Base-by-base conservation (phyloP, 2,888 invertebrate species). In the Operophtera brumata region DNA sequence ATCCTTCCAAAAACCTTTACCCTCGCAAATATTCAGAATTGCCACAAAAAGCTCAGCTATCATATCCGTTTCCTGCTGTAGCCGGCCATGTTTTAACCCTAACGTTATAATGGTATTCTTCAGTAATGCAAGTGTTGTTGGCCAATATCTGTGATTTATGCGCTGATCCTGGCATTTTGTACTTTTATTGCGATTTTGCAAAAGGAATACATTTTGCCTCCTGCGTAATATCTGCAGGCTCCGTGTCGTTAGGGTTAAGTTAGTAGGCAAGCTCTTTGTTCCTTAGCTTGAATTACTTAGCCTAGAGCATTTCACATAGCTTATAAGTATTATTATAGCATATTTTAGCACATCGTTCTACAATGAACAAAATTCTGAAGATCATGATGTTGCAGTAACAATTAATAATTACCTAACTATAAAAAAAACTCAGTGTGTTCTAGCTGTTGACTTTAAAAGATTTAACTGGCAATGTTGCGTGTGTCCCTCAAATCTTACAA, bases 21-120 rank as follows among this genome's bases (percentile, higher is more conserved):
- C 40, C 40, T 47, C 46, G 52, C 50, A 69, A 72, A 74, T 71
- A 69, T 73, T 64, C 65, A 62, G 67, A 75, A 70, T 68, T 52
- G 56, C 61, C 69, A 63, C 71, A 73, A 71, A 73, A 73, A 73
- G 74, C 69, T 66, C 71, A 71, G 75, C 75, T 77, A 76, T 77
- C 74, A 77, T 72, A 74, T 76, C 75, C 73, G 71, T 49, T 77
- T 78, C 77, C 78, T 69, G 69, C 50, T 71, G 73, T 76, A 75
- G 72, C 70, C 54, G 61, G 68, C 65, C 73, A 69, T 76, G 71
- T 74, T 73, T 75, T 71, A 65, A 71, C 75, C 72, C 76, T 73
- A 70, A 71, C 69, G 67, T 73, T 73, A 70, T 76, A 77, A 65
- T 62, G 62, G 60, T 62, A 61, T 65, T 57, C 56, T 50, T 61